Evolutionary conservation across 2,888 invertebrate species (phyloP).

Genomic region (Eupeodes latifasciatus): DNA sequence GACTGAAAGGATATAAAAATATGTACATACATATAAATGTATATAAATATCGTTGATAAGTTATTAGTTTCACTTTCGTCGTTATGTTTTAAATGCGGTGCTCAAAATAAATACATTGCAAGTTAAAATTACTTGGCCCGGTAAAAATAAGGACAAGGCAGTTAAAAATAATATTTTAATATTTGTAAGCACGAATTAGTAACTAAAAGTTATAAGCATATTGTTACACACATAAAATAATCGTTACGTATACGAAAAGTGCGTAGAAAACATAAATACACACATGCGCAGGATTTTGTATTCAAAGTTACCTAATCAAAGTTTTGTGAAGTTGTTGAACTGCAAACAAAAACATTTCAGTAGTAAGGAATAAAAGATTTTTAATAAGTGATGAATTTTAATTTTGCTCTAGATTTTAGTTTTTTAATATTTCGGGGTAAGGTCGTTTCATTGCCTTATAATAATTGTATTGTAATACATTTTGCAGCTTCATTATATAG

Average conservation of each 20-base stretch:
- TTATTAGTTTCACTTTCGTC: too few relatives aligned
- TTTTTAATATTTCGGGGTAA: too few relatives aligned
- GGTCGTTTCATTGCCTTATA: background rate
- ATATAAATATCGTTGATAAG: too few relatives aligned
- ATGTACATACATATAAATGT: too few relatives aligned
- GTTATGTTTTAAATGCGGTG: too few relatives aligned
- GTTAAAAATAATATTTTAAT: background rate
- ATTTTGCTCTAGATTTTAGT: background rate
- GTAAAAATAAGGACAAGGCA: background rate
- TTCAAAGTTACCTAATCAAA: conserved; percentile 2
- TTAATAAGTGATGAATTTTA: background rate
- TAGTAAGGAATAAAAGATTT: background rate
- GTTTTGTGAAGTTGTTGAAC: background rate
- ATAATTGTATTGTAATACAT: background rate
- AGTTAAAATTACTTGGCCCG: background rate
- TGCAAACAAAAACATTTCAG: background rate
- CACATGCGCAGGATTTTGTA: conserved; percentile 55
- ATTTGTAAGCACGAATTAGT: background rate
- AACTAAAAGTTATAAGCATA: background rate
- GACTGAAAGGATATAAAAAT: background rate
- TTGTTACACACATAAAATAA: background rate
- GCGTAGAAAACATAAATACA: conserved; percentile 69
- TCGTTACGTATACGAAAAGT: conserved; percentile 20
- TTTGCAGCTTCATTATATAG: background rate
- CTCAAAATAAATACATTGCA: too few relatives aligned